These are phyloP conservation scores for Eriocheir sinensis DNA, from an alignment of 1,140 invertebrate genomes.

Conservation along the genomic window DNA sequence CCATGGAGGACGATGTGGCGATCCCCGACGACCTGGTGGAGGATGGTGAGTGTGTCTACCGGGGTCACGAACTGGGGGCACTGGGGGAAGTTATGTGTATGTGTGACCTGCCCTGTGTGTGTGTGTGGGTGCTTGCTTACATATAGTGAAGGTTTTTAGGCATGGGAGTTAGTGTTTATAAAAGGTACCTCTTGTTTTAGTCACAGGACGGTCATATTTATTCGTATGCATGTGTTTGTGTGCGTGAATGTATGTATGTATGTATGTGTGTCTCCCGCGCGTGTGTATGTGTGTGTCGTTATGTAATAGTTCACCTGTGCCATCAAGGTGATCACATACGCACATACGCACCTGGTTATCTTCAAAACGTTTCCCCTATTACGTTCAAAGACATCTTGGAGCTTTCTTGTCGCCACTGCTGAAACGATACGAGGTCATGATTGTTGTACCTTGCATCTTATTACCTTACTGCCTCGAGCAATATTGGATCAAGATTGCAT, in stretches of 20 bases:
- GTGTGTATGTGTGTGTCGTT: constrained; percentile 46
- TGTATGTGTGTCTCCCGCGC: constrained; percentile 45
- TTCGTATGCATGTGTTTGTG: constrained; percentile 25
- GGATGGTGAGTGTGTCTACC: constrained; percentile 37
- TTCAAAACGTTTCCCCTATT: no score
- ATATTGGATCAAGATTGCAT: no score
- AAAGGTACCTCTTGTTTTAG: background rate
- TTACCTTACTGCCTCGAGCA: no score
- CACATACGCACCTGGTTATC: no score
- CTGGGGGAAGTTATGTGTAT: background rate
- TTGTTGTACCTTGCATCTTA: no score
- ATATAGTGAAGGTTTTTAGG: background rate
- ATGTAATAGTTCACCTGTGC: constrained; percentile 14
- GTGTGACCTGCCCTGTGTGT: background rate
- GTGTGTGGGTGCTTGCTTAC: background rate
- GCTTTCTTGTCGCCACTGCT: no score
- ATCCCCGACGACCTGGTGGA: constrained; percentile 68
- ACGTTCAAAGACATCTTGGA: no score
- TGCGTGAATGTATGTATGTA: constrained; percentile 15
- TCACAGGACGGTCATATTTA: background rate
- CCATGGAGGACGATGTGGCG: constrained; percentile 63
- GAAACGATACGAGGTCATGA: no score
- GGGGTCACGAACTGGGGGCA: background rate
- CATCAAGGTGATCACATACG: no score
- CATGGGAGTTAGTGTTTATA: no score